A percentile compares a stretch with the other conserved stretches of the same genome.
These are phyloP conservation scores for Drosophila cracens DNA, from an alignment of 2,888 invertebrate genomes.

Conservation along the genomic window DNA sequence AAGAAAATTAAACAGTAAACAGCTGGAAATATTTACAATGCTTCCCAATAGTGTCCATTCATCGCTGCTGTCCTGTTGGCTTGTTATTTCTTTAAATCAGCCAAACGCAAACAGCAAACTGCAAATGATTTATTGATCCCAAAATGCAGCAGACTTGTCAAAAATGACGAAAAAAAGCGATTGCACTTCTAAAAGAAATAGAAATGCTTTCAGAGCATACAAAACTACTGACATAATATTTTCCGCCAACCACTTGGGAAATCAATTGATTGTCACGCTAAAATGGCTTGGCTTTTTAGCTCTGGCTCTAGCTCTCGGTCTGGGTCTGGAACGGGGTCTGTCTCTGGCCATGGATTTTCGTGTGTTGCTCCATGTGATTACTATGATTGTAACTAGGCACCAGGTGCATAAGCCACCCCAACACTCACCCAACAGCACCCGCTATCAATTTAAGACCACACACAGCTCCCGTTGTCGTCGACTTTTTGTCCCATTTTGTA, in stretches of 20 bases:
- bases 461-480: conserved; percentile 48
- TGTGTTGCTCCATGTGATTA: conserved; percentile 46
- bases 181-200: conserved; percentile 18
- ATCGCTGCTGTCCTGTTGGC: background rate
- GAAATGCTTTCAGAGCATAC: conserved; percentile 6
- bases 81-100: conserved; percentile 29
- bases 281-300: conserved; percentile 59
- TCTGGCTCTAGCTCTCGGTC: conserved; percentile 31
- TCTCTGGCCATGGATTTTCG: conserved; percentile 5
- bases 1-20: conserved; percentile 16
- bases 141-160: conserved; percentile 18
- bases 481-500: conserved; percentile 48
- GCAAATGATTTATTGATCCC: conserved; percentile 61
- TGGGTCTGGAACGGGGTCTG: background rate
- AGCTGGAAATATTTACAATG: conserved; percentile 15
- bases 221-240: conserved; percentile 24
- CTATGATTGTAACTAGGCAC: conserved; percentile 26
- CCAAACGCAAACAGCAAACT: conserved; percentile 9
- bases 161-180: conserved; percentile 12
- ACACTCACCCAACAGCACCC: conserved; percentile 9
- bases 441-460: conserved; percentile 63
- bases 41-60: background rate
- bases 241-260: conserved; percentile 67
- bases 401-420: conserved; percentile 10
- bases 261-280: conserved; percentile 79